These are phyloP conservation scores for Phoxinus dragarum DNA, from an alignment of 2,797 vertebrate genomes.

Conservation along the genomic window DNA sequence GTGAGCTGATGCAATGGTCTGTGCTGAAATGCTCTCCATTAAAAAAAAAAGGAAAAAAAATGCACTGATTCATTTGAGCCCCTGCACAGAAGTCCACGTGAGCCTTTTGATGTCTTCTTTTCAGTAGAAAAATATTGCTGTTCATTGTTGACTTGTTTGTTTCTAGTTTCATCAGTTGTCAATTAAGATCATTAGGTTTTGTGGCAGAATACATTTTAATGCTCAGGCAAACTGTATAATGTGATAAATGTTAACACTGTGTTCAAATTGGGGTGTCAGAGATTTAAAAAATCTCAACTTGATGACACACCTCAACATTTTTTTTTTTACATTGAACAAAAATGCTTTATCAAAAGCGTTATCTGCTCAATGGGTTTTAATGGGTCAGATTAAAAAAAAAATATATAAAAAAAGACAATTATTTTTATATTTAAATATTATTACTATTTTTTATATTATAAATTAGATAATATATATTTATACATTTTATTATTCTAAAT, in stretches of 20 bases:
- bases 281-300: not conserved
- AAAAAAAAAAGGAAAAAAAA: not conserved
- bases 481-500: too few relatives aligned
- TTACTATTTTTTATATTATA: too few relatives aligned
- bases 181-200: not conserved
- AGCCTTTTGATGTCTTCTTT: not conserved
- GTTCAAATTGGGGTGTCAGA: not conserved
- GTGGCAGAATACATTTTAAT: constrained; percentile 4
- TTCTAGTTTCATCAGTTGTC: not conserved
- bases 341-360: not conserved
- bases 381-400: too few relatives aligned
- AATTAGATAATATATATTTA: too few relatives aligned
- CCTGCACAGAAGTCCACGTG: not conserved
- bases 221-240: not conserved
- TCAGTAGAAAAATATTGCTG: not conserved
- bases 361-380: too few relatives aligned
- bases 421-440: too few relatives aligned
- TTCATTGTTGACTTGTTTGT: not conserved
- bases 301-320: not conserved
- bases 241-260: not conserved
- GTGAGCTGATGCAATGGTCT: constrained; percentile 7
- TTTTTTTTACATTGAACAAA: not conserved
- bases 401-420: too few relatives aligned
- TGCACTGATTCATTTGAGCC: too few relatives aligned
- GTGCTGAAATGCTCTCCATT: not conserved